A percentile compares a stretch with the other conserved stretches of the same genome.
phyloP scores from a whole-genome alignment of 2,113 vertebrate genomes.

The Carassius gibelio region DNA sequence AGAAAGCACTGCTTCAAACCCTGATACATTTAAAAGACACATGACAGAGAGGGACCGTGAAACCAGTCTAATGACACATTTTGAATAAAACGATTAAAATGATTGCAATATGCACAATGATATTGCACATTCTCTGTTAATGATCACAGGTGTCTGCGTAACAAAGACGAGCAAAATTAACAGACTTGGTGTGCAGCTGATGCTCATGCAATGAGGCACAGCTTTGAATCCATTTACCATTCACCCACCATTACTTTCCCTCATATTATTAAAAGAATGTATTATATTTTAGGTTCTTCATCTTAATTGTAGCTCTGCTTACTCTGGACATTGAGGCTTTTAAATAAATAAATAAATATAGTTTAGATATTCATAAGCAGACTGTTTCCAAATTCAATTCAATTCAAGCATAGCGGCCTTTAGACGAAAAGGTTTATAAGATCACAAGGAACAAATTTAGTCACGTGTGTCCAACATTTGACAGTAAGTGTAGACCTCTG shows the following conservation, averaged over 20 bases:
- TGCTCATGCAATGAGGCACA: not conserved
- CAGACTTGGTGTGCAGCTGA: not conserved
- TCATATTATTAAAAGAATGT: not conserved
- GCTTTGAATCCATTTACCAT: too few species aligned
- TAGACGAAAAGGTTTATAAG: not conserved
- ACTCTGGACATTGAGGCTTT: not conserved
- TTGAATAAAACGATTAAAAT: too few species aligned
- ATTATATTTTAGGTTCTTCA: not conserved
- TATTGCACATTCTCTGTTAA: too few species aligned
- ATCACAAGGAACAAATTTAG: not conserved
- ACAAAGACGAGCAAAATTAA: not conserved
- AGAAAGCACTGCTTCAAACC: too few species aligned
- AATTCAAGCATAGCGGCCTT: not conserved
- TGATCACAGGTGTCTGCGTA: not conserved
- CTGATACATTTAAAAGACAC: too few species aligned
- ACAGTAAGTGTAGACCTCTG: slow-evolving; percentile 16
- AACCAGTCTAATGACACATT: too few species aligned
- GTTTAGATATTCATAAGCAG: not conserved
- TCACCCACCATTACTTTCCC: too few species aligned
- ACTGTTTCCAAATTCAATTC: not conserved
- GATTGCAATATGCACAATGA: too few species aligned
- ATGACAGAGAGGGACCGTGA: too few species aligned
- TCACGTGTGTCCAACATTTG: not conserved
- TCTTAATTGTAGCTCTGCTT: not conserved
- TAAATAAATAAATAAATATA: not conserved